These are phyloP conservation scores for Ambastaia sidthimunki DNA, from an alignment of 2,797 vertebrate species.

Conservation along the genomic window DNA sequence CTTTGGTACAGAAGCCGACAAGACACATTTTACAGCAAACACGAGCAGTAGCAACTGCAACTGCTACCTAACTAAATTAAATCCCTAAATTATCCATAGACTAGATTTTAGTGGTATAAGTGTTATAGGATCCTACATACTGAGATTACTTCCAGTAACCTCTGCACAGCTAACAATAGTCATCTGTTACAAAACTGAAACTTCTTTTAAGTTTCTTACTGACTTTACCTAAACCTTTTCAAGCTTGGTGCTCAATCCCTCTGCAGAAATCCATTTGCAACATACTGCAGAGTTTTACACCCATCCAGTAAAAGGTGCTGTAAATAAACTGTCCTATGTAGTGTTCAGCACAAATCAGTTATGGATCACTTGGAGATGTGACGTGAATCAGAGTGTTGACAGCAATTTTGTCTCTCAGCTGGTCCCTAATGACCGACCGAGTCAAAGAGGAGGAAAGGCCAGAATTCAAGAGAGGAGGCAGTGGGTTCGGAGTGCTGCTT, in stretches of 20 bases:
- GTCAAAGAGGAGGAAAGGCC: conserved; percentile 40
- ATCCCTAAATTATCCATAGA: no score
- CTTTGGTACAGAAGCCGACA: no score
- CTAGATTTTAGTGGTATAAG: no score
- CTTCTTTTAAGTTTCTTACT: no score
- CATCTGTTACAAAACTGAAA: no score
- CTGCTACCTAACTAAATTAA: no score
- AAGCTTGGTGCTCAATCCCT: background rate
- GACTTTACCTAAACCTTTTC: background rate
- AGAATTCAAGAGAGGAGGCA: conserved; percentile 30
- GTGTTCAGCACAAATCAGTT: conserved; percentile 10
- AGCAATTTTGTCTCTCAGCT: conserved; percentile 31
- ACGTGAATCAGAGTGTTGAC: conserved; percentile 46
- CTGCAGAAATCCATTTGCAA: background rate
- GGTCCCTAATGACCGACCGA: conserved; percentile 41
- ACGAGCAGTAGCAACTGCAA: no score
- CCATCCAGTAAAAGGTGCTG: conserved; percentile 19
- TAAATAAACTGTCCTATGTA: background rate
- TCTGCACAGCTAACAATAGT: no score
- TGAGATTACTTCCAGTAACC: no score
- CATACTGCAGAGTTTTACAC: background rate
- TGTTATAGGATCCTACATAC: no score
- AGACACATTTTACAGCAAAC: no score
- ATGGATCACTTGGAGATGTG: conserved; percentile 35
- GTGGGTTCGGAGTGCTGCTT: conserved; percentile 62